phyloP scores from a whole-genome alignment of 1,140 invertebrate genomes.

The Diprion similis region DNA sequence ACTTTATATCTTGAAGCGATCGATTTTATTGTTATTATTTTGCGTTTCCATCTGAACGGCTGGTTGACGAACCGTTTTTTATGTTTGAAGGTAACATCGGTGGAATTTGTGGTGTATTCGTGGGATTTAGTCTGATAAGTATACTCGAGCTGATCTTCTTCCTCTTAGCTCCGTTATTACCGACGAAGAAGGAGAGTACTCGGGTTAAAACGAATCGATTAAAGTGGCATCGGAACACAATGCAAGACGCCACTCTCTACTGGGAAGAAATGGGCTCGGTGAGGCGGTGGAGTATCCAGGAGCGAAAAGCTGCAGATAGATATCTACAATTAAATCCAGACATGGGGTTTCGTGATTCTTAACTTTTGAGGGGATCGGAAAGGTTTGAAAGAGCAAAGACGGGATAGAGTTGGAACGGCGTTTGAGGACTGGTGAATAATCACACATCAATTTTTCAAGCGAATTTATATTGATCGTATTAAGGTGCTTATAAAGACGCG shows the following conservation, averaged over 20 bases:
- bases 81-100: slow-evolving; percentile 64
- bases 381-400: not conserved
- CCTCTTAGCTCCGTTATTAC: slow-evolving; percentile 42
- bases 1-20: no score
- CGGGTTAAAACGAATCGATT: no score
- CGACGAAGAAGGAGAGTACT: not conserved
- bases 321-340: not conserved
- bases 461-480: no score
- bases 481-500: no score
- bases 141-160: slow-evolving; percentile 67
- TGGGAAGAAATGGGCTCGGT: not conserved
- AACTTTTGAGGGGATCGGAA: no score
- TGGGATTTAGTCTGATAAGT: slow-evolving; percentile 69
- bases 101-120: slow-evolving; percentile 68
- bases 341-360: not conserved
- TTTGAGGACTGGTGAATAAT: no score
- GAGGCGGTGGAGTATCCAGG: not conserved
- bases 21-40: no score
- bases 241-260: not conserved
- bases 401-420: not conserved
- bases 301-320: not conserved
- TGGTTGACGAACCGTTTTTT: no score
- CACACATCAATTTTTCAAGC: no score
- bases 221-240: not conserved
- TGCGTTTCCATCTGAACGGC: no score